Evolutionary conservation across 2,888 invertebrate species (phyloP), one percentile per base, ranked within the genome.

Genomic region (Cryptophagus acutangulus): DNA sequence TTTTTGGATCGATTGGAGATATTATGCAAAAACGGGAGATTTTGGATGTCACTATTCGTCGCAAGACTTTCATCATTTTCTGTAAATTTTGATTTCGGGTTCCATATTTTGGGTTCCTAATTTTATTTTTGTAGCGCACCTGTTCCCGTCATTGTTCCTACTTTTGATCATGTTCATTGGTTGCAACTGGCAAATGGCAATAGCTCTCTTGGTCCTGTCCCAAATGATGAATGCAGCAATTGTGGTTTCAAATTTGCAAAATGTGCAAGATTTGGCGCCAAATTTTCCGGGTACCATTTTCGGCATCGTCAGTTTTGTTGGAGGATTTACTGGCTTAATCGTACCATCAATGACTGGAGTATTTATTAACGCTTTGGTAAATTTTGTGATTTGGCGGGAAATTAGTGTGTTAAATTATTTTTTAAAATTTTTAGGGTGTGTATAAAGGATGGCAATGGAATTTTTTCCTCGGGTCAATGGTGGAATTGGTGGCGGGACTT

Each of bases 391-490:
- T 12, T 28, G 8, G 28, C n/a, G 13, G n/a, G 3, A 12, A 4
- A 17, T 6, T 10, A 9, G 6, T 17, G 12, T n/a, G 16, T 3
- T 31, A n/a, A 8, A 26, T 26, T 3, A 13, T 9, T 20, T 20
- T 10, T 10, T 28, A 15, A 13, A 6, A 10, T 38, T 38, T 53
- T 56, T 5, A 71, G 70, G 65, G 66, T 54, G 61, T 67, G 8
- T 62, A 69, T 16, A 58, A 63, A 9, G 62, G 59, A 38, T 71
- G 70, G 70, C 62, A 64, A 43, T 59, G 52, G 33, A 49, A 68
- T 2, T 71, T 71, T 41, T 63, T 65, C 54, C 64, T 71, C 34
- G 68, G 67, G 3, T 66, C 64, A 2, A 50, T 39, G 0, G 60
- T 69, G 1, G 63, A 62, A 31, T 61, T 69, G 13, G 14, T 43